Base-by-base conservation (phyloP, 2,888 invertebrate species). In the Dasypolia templi region DNA sequence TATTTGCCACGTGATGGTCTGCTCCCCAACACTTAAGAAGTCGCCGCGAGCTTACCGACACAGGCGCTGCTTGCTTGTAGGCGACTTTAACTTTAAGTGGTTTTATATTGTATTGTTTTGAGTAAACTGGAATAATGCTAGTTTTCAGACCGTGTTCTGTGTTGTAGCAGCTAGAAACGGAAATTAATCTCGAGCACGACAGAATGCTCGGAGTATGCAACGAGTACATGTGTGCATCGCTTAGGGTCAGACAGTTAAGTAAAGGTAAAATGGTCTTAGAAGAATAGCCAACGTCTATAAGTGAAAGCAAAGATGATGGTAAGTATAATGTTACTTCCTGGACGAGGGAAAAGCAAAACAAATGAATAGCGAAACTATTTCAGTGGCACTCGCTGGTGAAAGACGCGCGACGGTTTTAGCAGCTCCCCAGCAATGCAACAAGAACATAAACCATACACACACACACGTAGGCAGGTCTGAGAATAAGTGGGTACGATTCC, bases 321-420 rank as follows among this genome's bases (percentile, higher is more conserved):
- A 12, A 22, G 46, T 46, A 7, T 14, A 17, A 29, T 19, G 3
- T 17, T n/a, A n/a, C 39, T 58, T 39, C 46, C 39, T 46, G 39
- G 35, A 39, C 5, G 19, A 26, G 6, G 11, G 42, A 26, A 17
- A 42, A 42, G 7, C 26, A 51, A 72, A 51, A 5, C 32, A 39
- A 42, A 22, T n/a, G n/a, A 69, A 55, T 42, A 51, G 2, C 22
- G 63, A 55, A 63, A 75, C 53, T 79, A 67, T 72, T 80, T 70
- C 44, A 69, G 61, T 62, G 51, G 39, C 9, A 55, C 32, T n/a
- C 14, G 35, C 22, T n/a, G 32, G n/a, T 6, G 66, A 55, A 46
- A 46, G 64, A 72, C 55, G 55, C 62, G 42, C 29, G 56, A 44
- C 55, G 14, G 62, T 44, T 35, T 39, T 32, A 64, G 59, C 69